A percentile compares a stretch with the other conserved stretches of the same genome.
Conservation (phyloP, 2,888 invertebrate genomes). For the Drosophila heteroneura region DNA sequence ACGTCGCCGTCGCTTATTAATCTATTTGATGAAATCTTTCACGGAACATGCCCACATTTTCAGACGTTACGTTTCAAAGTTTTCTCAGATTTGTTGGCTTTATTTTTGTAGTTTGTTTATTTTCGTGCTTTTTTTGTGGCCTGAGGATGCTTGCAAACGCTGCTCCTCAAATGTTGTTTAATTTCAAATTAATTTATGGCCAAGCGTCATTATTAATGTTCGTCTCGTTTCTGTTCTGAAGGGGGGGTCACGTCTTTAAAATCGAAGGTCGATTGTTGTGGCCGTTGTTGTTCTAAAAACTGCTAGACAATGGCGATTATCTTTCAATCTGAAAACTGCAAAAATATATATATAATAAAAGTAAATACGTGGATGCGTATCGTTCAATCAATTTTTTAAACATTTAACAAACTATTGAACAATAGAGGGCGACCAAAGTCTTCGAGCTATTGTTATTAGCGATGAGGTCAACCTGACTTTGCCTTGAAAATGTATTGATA, state of each 20-base stretch:
- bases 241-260: conserved; percentile 19
- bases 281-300: conserved; percentile 21
- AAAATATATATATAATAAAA: conserved; percentile 25
- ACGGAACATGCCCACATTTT: conserved; percentile 59
- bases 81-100: conserved; percentile 34
- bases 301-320: conserved; percentile 62
- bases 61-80: conserved; percentile 51
- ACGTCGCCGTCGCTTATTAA: conserved; percentile 76
- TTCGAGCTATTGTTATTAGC: conserved; percentile 15
- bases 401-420: conserved; percentile 27
- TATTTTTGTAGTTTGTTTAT: conserved; percentile 34
- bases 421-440: conserved; percentile 33
- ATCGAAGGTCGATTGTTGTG: conserved; percentile 47
- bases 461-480: conserved; percentile 51
- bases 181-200: conserved; percentile 59
- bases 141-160: conserved; percentile 48
- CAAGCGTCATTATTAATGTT: conserved; percentile 61
- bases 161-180: conserved; percentile 50
- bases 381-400: conserved; percentile 61
- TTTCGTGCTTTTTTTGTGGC: conserved; percentile 24
- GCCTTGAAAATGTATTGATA: conserved; percentile 15
- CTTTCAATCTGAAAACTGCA: conserved; percentile 54
- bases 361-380: conserved; percentile 45
- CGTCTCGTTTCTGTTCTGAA: conserved; percentile 13
- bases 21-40: conserved; percentile 73